Percentiles rank a stretch among this genome's conserved stretches.
Evolutionary conservation across 2,888 invertebrate genomes (phyloP).

Genomic region (Gonocerus acuteangulatus): DNA sequence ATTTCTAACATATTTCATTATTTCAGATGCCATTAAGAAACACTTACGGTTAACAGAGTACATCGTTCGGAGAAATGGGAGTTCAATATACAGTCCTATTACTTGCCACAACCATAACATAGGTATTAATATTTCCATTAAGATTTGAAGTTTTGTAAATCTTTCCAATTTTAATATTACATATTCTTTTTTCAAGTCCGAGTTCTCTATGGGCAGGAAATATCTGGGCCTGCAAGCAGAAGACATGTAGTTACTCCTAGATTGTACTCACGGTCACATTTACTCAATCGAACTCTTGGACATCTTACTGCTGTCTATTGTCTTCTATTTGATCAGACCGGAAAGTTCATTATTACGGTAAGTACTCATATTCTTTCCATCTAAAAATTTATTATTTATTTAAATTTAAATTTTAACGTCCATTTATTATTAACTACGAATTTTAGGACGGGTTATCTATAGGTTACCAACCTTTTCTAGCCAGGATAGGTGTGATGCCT

Average conservation of each 20-base stretch:
- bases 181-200: constrained; percentile 46
- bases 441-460: no score
- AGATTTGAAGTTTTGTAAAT: not conserved
- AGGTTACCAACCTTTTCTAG: no score
- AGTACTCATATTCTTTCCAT: constrained; percentile 42
- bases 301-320: constrained; percentile 98
- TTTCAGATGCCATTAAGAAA: constrained; percentile 11
- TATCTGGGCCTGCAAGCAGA: constrained; percentile 56
- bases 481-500: no score
- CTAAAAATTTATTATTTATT: no score
- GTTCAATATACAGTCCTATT: constrained; percentile 42
- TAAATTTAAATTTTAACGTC: no score
- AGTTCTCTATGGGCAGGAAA: constrained; percentile 58
- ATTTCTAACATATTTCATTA: no score
- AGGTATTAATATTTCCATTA: constrained; percentile 46
- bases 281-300: constrained; percentile 77
- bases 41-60: constrained; percentile 28
- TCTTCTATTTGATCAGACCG: constrained; percentile 85
- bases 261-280: constrained; percentile 59
- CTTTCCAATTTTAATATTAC: not conserved
- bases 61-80: constrained; percentile 34
- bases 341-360: constrained; percentile 83
- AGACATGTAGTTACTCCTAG: constrained; percentile 54
- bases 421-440: no score
- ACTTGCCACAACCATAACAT: constrained; percentile 50